Base-by-base conservation (phyloP, 2,113 vertebrate genomes). In the Xiphophorus couchianus region DNA sequence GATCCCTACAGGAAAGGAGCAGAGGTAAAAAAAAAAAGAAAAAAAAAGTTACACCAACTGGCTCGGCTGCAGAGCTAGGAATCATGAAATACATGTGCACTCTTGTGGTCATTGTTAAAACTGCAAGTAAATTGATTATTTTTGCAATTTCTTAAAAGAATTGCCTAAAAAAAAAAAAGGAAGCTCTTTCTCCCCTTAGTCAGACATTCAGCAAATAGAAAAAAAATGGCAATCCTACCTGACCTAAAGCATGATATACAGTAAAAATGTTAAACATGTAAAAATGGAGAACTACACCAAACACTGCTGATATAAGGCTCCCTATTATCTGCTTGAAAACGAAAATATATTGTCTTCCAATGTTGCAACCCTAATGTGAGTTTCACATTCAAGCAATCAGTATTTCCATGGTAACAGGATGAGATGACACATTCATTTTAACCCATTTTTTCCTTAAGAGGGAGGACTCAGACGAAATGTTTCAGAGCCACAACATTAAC, bases 1-100 rank as follows among this genome's bases (percentile, higher is more conserved):
- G 90, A 99, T 98, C 5, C 98, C 98, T 99, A 71, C 35, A 63
- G 70, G 9, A 17, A 71, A 31, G 1, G 9, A 62, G 62, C 0
- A 78, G 48, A 78, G 30, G 15, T 10, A 69, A 37, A 8, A 5
- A n/a, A 65, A 62, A 60, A 62, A 37, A 66, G 8, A 37, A 5
- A 5, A n/a, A 63, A 63, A 60, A 66, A 6, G 44, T 63, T 72
- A 22, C 71, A 25, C 8, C 33, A 66, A n/a, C 3, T 1, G 15
- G 30, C 2, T 5, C 37, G 9, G 13, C 30, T 62, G 63, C 54
- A 65, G 29, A 12, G 15, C 5, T 28, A 67, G 15, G 7, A 74
- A 69, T 71, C 9, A 33, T 48, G 35, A 60, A 22, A 48, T 14
- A 17, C 66, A 76, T 0, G 12, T 29, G 78, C 87, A 89, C 84